phyloP scores from a whole-genome alignment of 2,888 invertebrate species.

The Phaedon cochleariae region DNA sequence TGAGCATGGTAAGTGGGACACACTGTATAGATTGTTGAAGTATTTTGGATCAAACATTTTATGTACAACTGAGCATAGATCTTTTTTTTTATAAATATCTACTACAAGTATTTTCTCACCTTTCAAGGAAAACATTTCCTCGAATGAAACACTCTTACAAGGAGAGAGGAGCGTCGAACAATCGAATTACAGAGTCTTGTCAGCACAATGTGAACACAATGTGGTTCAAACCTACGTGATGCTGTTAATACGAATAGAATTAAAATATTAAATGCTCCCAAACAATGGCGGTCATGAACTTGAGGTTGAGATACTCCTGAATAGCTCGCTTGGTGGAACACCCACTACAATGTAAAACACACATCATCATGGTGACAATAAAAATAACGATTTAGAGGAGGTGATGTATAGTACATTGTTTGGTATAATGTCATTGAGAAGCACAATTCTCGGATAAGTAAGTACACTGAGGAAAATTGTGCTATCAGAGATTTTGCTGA shows the following conservation, averaged over 20 bases:
- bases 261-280: constrained; percentile 32
- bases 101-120: too few relatives aligned
- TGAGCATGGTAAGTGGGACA: too few relatives aligned
- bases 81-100: too few relatives aligned
- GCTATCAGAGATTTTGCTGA: too few relatives aligned
- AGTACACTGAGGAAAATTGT: neutral
- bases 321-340: constrained; percentile 16
- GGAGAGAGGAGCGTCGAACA: constrained; percentile 19
- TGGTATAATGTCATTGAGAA: neutral
- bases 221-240: constrained; percentile 35
- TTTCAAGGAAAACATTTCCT: neutral
- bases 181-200: constrained; percentile 30
- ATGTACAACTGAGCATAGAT: too few relatives aligned
- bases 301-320: constrained; percentile 16
- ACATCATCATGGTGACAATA: constrained; percentile 10
- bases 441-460: neutral
- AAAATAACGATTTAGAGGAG: neutral
- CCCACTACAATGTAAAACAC: constrained; percentile 15
- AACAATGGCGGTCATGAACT: constrained; percentile 28
- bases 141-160: neutral
- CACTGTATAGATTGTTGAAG: too few relatives aligned
- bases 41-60: too few relatives aligned
- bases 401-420: constrained; percentile 6
- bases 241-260: constrained; percentile 36
- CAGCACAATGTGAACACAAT: constrained; percentile 34